Conservation (phyloP, 2,888 invertebrate species). For the Philereme vetulata region DNA sequence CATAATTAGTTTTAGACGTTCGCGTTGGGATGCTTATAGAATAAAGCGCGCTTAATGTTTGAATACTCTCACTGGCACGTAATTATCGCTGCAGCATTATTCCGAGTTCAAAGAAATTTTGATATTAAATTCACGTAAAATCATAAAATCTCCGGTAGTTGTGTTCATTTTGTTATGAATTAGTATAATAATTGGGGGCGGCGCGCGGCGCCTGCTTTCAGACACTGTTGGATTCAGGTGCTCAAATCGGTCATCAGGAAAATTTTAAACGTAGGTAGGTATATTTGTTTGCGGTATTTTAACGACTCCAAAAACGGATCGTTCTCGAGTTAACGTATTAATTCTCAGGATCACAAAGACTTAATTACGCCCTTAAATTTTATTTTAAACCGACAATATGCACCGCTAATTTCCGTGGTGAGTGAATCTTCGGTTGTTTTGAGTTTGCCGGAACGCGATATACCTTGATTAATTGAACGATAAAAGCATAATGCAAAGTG, state of each 20-base stretch:
- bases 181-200: slow-evolving; percentile 48
- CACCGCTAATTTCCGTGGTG: slow-evolving; percentile 35
- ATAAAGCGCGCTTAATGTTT: slow-evolving; percentile 53
- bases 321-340: slow-evolving; percentile 64
- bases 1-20: slow-evolving; percentile 72
- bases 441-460: slow-evolving; percentile 51
- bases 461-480: slow-evolving; percentile 64
- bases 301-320: slow-evolving; percentile 64
- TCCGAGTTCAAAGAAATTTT: slow-evolving; percentile 59
- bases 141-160: slow-evolving; percentile 40
- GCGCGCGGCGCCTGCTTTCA: slow-evolving; percentile 36
- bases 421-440: slow-evolving; percentile 57
- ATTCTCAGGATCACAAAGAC: slow-evolving; percentile 72
- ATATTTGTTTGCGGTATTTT: slow-evolving; percentile 68
- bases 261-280: slow-evolving; percentile 44
- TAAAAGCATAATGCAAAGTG: slow-evolving; percentile 66
- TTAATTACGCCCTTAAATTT: slow-evolving; percentile 76
- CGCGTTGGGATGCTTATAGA: slow-evolving; percentile 54
- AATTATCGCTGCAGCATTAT: slow-evolving; percentile 53
- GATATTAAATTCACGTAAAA: slow-evolving; percentile 51
- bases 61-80: slow-evolving; percentile 51
- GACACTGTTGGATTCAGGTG: slow-evolving; percentile 45
- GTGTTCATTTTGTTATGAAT: slow-evolving; percentile 50
- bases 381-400: slow-evolving; percentile 75
- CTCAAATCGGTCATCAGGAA: slow-evolving; percentile 45